Conservation (phyloP, 1,140 invertebrate genomes). For the Pseudobourletiella spinata region DNA sequence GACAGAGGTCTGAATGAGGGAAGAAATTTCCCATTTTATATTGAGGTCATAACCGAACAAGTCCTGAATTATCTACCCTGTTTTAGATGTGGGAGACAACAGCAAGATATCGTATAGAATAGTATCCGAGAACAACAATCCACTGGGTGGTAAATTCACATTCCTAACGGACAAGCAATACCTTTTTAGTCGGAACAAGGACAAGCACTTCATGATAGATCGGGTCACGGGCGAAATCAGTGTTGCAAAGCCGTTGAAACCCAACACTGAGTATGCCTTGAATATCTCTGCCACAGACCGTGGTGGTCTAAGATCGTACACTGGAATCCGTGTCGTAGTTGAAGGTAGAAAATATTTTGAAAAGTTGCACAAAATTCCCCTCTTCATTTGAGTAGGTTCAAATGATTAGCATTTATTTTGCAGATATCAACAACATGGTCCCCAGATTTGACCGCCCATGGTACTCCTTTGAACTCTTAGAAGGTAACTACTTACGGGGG, state of each 20-base stretch:
- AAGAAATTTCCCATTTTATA: too few species aligned
- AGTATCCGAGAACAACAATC: slow-evolving; percentile 46
- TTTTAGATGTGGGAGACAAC: slow-evolving; percentile 49
- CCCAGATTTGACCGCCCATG: slow-evolving; percentile 69
- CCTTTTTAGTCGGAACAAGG: slow-evolving; percentile 39
- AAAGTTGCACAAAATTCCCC: background rate
- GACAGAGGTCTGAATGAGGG: slow-evolving; percentile 45
- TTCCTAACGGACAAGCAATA: slow-evolving; percentile 34
- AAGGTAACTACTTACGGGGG: slow-evolving; percentile 60
- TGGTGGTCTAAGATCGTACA: slow-evolving; percentile 57
- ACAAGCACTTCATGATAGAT: slow-evolving; percentile 61
- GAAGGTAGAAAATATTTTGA: slow-evolving; percentile 48
- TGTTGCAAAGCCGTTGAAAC: slow-evolving; percentile 60
- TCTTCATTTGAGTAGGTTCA: too few species aligned
- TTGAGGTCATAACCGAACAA: too few species aligned
- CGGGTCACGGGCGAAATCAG: slow-evolving; percentile 61
- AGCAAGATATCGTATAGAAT: slow-evolving; percentile 66
- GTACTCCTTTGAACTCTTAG: slow-evolving; percentile 72
- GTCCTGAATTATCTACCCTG: too few species aligned
- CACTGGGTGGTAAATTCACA: slow-evolving; percentile 22
- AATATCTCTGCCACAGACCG: slow-evolving; percentile 67
- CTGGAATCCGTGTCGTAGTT: slow-evolving; percentile 57
- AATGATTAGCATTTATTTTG: slow-evolving; percentile 10
- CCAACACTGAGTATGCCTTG: slow-evolving; percentile 66
- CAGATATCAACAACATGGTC: slow-evolving; percentile 64